Evolutionary conservation across 1,140 invertebrate genomes (phyloP).

Genomic region (Potamilus streckersoni): DNA sequence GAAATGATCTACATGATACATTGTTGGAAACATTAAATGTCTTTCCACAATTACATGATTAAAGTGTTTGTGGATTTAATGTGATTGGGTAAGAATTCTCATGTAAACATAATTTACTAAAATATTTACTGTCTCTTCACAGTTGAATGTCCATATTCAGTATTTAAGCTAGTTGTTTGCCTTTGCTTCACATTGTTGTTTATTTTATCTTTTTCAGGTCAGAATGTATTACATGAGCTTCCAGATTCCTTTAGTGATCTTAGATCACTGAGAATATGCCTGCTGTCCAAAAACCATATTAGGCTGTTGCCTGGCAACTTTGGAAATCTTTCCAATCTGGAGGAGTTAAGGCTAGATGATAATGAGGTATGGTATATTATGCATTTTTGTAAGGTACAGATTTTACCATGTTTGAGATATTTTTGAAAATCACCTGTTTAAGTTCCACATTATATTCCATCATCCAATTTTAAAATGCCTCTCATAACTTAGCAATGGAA

Average conservation of each 20-base stretch:
- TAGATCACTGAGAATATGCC: conserved; percentile 47
- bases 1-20: too few relatives aligned
- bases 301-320: conserved; percentile 51
- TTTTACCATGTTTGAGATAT: not conserved
- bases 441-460: not conserved
- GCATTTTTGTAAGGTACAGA: not conserved
- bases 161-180: too few relatives aligned
- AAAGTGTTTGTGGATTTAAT: too few relatives aligned
- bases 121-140: too few relatives aligned
- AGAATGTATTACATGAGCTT: conserved; percentile 56
- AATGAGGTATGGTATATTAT: conserved; percentile 47
- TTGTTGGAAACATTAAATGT: too few relatives aligned
- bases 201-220: conserved; percentile 41
- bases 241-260: conserved; percentile 58
- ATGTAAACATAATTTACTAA: too few relatives aligned
- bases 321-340: conserved; percentile 48
- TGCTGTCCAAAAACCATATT: conserved; percentile 56
- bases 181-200: too few relatives aligned
- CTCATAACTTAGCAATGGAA: too few relatives aligned
- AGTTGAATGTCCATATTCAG: too few relatives aligned
- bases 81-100: too few relatives aligned
- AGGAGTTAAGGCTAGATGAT: conserved; percentile 57
- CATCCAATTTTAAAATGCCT: too few relatives aligned
- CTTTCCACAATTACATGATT: too few relatives aligned
- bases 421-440: not conserved